phyloP scores from a whole-genome alignment of 2,113 vertebrate genomes.

The Balaenoptera acutorostrata region DNA sequence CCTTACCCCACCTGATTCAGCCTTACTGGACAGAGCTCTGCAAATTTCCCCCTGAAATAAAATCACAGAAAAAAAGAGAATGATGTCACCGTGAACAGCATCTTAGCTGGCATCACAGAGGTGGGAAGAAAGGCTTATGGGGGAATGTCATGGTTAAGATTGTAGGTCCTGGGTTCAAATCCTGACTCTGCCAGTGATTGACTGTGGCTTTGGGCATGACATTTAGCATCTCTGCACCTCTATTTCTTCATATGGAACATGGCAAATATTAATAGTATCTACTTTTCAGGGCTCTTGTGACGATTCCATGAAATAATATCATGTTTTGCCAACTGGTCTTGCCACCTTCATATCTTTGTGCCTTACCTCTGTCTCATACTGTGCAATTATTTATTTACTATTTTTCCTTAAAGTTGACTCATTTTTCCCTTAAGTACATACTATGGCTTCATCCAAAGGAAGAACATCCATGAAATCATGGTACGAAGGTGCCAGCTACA shows the following conservation, averaged over 20 bases:
- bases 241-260: not conserved
- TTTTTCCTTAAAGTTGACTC: not conserved
- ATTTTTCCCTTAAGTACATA: not conserved
- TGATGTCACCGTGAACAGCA: rapidly evolving
- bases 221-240: not conserved
- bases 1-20: not conserved
- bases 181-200: not conserved
- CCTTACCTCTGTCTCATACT: not conserved
- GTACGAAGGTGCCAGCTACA: not conserved
- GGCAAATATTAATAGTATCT: not conserved
- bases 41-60: not conserved
- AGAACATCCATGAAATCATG: not conserved
- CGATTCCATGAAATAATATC: rapidly evolving
- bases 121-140: not conserved
- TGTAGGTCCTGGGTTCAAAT: not conserved
- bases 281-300: not conserved
- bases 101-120: not conserved
- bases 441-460: not conserved
- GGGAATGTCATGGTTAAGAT: not conserved
- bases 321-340: not conserved
- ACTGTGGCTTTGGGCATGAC: not conserved
- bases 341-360: too few species aligned
- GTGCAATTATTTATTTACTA: not conserved
- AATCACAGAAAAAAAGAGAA: not conserved
- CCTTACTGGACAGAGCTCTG: not conserved